These are phyloP conservation scores for Heteronetta atricapilla DNA, from an alignment of 2,113 vertebrate genomes.

Conservation along the genomic window DNA sequence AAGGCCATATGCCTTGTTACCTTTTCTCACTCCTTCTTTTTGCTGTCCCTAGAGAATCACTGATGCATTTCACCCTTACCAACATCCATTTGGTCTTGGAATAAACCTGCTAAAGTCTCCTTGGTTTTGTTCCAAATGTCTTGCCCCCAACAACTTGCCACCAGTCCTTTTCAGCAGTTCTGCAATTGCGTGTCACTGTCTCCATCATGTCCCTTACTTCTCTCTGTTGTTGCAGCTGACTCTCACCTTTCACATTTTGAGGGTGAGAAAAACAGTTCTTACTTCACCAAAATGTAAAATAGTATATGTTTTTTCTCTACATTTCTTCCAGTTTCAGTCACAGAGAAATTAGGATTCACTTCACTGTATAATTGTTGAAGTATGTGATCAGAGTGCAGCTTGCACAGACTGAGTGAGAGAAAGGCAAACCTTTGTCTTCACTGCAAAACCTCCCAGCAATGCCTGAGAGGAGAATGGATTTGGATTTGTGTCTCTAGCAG, in stretches of 20 bases:
- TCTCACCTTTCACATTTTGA: neutral
- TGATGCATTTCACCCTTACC: neutral
- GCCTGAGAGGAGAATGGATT: neutral
- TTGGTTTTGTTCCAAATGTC: neutral
- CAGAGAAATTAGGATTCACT: neutral
- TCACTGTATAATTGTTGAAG: neutral
- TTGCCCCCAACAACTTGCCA: neutral
- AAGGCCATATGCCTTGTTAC: neutral
- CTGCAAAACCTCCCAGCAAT: neutral
- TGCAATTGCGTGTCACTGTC: neutral
- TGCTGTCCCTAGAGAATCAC: neutral
- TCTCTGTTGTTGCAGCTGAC: neutral
- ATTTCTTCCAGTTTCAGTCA: neutral
- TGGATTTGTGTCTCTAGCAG: neutral
- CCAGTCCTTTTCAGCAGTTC: neutral
- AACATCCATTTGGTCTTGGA: neutral
- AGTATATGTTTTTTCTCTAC: neutral
- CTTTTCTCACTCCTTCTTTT: neutral
- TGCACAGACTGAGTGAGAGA: neutral
- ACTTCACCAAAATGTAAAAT: neutral
- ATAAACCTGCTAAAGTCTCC: neutral
- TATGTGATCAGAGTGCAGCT: neutral
- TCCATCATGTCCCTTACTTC: neutral
- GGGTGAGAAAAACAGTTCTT: neutral
- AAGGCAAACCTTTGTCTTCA: rapidly evolving